These are phyloP conservation scores for Nyctereutes procyonoides DNA, from an alignment of 2,113 vertebrate species.

Conservation along the genomic window DNA sequence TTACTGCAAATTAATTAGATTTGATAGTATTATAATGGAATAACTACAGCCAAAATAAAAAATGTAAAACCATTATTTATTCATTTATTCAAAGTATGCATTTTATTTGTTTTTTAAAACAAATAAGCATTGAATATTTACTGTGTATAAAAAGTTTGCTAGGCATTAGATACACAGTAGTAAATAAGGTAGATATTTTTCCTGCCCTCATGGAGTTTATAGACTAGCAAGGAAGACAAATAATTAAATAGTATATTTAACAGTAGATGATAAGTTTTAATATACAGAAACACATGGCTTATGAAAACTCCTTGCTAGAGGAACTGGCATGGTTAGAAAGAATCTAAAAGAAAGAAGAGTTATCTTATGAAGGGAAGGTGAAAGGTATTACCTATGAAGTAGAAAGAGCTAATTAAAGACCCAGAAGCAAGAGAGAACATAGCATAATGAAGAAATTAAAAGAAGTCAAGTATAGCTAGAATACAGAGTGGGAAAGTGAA, in stretches of 20 bases:
- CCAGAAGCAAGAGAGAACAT: neutral
- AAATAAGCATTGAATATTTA: neutral
- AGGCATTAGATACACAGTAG: neutral
- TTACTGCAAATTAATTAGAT: neutral
- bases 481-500: neutral
- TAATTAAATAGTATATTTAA: neutral
- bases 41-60: neutral
- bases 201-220: neutral
- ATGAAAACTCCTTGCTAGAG: neutral
- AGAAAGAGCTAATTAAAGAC: neutral
- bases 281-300: neutral
- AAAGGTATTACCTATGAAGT: neutral
- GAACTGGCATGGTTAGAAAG: neutral
- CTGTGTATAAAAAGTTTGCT: neutral
- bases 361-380: neutral
- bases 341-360: neutral
- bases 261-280: neutral
- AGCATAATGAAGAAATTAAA: neutral
- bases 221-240: neutral
- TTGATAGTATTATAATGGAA: neutral
- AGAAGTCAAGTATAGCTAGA: neutral
- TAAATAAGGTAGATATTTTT: neutral
- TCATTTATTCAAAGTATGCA: neutral
- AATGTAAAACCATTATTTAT: neutral
- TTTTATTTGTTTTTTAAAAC: constrained; percentile 11